These are phyloP conservation scores for Puffinus mauretanicus DNA, from an alignment of 2,113 vertebrate species.

Conservation along the genomic window DNA sequence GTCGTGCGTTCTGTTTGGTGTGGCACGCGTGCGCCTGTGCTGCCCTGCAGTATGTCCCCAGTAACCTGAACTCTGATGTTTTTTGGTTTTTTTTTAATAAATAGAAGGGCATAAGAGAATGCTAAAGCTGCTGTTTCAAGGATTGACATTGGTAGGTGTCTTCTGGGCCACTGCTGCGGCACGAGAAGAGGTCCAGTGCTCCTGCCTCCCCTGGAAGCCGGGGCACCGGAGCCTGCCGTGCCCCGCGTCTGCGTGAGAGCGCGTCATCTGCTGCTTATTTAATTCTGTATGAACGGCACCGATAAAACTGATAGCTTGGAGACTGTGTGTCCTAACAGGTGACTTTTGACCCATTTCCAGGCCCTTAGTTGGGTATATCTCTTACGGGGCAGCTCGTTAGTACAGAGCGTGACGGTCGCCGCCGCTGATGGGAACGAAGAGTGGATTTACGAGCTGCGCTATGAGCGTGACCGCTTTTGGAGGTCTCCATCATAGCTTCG, in stretches of 20 bases:
- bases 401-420: rapidly evolving
- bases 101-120: not conserved
- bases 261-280: not conserved
- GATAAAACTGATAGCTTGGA: not conserved
- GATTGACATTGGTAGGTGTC: not conserved
- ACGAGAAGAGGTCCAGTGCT: too few relatives aligned
- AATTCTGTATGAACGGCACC: not conserved
- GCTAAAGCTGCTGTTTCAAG: not conserved
- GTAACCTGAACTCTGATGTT: not conserved
- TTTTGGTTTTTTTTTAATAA: not conserved
- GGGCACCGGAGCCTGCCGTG: too few relatives aligned
- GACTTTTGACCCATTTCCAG: not conserved
- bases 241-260: rapidly evolving
- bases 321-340: not conserved
- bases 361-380: not conserved
- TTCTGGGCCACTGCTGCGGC: not conserved
- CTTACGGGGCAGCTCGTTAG: not conserved
- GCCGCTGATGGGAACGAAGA: rapidly evolving
- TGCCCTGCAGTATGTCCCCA: not conserved
- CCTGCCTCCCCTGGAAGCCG: not conserved
- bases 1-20: not conserved
- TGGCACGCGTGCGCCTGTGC: rapidly evolving
- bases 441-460: not conserved
- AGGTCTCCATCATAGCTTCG: not conserved
- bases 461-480: rapidly evolving